These are phyloP conservation scores for Enteromius afrohamiltoni DNA, from an alignment of 2,797 vertebrate species.

Conservation along the genomic window DNA sequence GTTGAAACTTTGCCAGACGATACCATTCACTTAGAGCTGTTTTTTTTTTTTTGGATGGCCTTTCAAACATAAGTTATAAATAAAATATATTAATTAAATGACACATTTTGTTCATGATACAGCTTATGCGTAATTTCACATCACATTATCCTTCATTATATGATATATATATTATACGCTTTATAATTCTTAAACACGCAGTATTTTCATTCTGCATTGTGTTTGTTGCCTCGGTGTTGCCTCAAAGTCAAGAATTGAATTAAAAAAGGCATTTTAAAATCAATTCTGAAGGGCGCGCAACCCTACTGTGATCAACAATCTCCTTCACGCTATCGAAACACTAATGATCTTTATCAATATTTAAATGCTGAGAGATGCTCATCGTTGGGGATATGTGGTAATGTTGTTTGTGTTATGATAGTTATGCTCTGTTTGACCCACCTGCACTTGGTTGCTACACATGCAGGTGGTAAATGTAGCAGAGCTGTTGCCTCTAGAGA, in stretches of 20 bases:
- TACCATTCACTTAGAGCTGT: no score
- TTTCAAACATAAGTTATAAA: background rate
- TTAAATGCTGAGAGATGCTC: slow-evolving; percentile 12
- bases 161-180: background rate
- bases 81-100: background rate
- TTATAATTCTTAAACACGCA: background rate
- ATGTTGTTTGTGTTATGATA: slow-evolving; percentile 22
- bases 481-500: slow-evolving; percentile 68
- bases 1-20: no score
- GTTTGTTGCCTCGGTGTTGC: slow-evolving; percentile 9
- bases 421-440: slow-evolving; percentile 40
- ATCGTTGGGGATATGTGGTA: background rate
- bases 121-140: background rate
- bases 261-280: slow-evolving; percentile 13
- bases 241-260: slow-evolving; percentile 5
- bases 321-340: slow-evolving; percentile 20
- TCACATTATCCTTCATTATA: background rate
- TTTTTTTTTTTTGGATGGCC: no score
- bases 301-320: slow-evolving; percentile 22
- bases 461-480: slow-evolving; percentile 74
- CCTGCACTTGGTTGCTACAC: slow-evolving; percentile 66
- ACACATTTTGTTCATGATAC: background rate
- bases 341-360: slow-evolving; percentile 33
- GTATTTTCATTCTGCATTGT: background rate
- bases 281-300: background rate